A percentile compares a stretch with the other conserved stretches of the same genome.
phyloP scores from a whole-genome alignment of 1,140 invertebrate genomes.

The Bradysia coprophila region DNA sequence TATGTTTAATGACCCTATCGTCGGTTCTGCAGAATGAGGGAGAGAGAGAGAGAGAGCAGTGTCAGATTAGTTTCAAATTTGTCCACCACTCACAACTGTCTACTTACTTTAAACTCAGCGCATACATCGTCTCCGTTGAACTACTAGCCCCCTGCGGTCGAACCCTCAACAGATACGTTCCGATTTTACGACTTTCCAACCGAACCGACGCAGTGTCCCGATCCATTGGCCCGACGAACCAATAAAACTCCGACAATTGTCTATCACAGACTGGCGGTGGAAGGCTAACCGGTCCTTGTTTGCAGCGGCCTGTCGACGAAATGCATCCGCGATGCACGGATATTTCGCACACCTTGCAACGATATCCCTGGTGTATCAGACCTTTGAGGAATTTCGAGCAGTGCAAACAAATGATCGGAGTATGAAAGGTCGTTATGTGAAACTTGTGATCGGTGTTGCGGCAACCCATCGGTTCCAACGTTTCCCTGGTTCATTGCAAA shows the following conservation, averaged over 20 bases:
- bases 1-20: constrained; percentile 49
- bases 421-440: constrained; percentile 69
- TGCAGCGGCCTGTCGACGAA: constrained; percentile 47
- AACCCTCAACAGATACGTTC: constrained; percentile 75
- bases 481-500: constrained; percentile 43
- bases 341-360: constrained; percentile 51
- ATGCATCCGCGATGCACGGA: constrained; percentile 64
- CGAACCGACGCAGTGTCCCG: constrained; percentile 59
- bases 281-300: constrained; percentile 28
- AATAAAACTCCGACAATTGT: constrained; percentile 21
- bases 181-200: constrained; percentile 59
- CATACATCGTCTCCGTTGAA: constrained; percentile 53
- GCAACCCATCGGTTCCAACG: constrained; percentile 62
- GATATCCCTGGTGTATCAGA: constrained; percentile 62
- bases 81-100: constrained; percentile 1
- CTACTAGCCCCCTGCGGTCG: constrained; percentile 39
- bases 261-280: constrained; percentile 28
- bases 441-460: constrained; percentile 71
- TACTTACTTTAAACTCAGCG: constrained; percentile 76
- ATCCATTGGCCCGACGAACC: constrained; percentile 75
- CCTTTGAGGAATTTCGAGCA: constrained; percentile 84
- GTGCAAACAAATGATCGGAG: constrained; percentile 57
- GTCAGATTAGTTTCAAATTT: too few relatives aligned
- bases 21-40: constrained; percentile 13
- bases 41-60: background rate